Conservation (phyloP, 2,113 vertebrate genomes). For the Dipodomys ordii region DNA sequence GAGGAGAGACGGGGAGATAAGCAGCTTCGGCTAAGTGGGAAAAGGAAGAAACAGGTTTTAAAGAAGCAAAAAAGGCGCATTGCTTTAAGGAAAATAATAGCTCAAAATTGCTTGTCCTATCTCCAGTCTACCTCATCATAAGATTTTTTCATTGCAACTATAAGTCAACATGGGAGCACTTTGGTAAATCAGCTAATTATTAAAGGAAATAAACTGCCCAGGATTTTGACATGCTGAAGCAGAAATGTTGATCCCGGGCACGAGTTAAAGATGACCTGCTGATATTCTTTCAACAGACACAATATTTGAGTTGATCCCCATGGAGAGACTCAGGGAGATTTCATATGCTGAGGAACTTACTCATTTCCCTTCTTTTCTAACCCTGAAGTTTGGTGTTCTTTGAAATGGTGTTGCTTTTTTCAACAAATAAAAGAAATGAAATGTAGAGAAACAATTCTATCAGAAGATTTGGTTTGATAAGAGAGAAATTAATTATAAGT, state of each 20-base stretch:
- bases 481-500: conserved; percentile 42
- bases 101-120: conserved; percentile 36
- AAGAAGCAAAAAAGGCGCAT: background rate
- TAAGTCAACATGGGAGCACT: conserved; percentile 70
- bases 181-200: conserved; percentile 69
- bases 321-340: conserved; percentile 20
- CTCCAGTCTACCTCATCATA: conserved; percentile 47
- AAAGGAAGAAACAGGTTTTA: conserved; percentile 29
- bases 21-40: background rate
- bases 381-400: conserved; percentile 36
- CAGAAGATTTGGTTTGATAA: conserved; percentile 45
- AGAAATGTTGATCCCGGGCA: background rate
- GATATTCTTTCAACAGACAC: background rate
- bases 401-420: conserved; percentile 35
- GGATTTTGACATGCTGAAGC: conserved; percentile 58
- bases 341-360: background rate
- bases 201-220: conserved; percentile 59
- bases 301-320: background rate
- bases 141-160: conserved; percentile 76
- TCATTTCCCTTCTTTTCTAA: background rate
- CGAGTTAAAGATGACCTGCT: background rate
- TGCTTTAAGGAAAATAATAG: conserved; percentile 66
- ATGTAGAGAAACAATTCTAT: background rate
- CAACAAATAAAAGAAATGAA: conserved; percentile 36
- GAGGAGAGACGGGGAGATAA: background rate